A percentile compares a stretch with the other conserved stretches of the same genome.
phyloP scores from a whole-genome alignment of 2,797 vertebrate genomes.

The Melanotaenia pygmaea region DNA sequence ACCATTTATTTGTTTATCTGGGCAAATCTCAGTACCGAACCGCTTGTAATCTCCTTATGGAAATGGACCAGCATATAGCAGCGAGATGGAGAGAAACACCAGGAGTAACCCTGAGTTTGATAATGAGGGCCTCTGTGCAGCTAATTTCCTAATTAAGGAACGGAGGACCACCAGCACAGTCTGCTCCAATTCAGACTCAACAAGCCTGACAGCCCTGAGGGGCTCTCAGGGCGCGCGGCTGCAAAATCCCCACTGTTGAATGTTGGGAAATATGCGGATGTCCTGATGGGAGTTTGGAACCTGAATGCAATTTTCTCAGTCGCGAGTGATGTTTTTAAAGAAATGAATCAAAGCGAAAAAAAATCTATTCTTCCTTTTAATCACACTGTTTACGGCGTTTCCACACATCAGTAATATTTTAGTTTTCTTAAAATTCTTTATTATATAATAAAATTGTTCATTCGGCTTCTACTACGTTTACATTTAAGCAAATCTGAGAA shows the following conservation, averaged over 20 bases:
- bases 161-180: slow-evolving; percentile 87
- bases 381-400: too few species aligned
- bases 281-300: slow-evolving; percentile 43
- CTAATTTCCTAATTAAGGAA: slow-evolving; percentile 90
- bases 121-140: slow-evolving; percentile 85
- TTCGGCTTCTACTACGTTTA: background rate
- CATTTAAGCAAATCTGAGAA: background rate
- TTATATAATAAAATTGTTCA: background rate
- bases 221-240: slow-evolving; percentile 53
- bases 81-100: slow-evolving; percentile 60
- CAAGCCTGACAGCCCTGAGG: slow-evolving; percentile 55
- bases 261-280: slow-evolving; percentile 54
- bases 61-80: slow-evolving; percentile 76
- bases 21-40: slow-evolving; percentile 85
- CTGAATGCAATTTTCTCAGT: slow-evolving; percentile 20
- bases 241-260: slow-evolving; percentile 58
- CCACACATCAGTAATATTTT: background rate
- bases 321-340: slow-evolving; percentile 6
- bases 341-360: too few species aligned
- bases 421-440: background rate
- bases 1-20: slow-evolving; percentile 87
- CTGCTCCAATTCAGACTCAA: slow-evolving; percentile 64
- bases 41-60: slow-evolving; percentile 89
- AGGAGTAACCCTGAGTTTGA: slow-evolving; percentile 73
- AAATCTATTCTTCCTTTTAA: background rate